Percentiles rank a stretch among this genome's conserved stretches.
Conservation (phyloP, 2,888 invertebrate species). For the Chalcosyrphus nemorum region DNA sequence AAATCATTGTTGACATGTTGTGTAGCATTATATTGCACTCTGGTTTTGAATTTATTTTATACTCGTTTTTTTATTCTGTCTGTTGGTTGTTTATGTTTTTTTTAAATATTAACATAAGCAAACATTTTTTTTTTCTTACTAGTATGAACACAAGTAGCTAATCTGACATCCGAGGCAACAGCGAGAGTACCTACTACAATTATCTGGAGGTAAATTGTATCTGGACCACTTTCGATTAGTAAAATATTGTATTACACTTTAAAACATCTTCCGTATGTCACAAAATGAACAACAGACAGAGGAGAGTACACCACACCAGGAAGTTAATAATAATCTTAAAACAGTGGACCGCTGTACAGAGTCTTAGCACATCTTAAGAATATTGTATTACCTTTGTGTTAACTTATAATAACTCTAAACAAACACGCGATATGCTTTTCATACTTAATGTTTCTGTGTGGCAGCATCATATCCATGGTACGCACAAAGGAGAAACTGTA, state of each 20-base stretch:
- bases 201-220: neutral
- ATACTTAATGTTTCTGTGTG: neutral
- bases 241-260: neutral
- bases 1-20: conserved; percentile 56
- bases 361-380: conserved; percentile 7
- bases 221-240: neutral
- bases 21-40: conserved; percentile 29
- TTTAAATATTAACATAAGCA: no score
- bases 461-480: conserved; percentile 6
- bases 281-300: neutral
- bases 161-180: no score
- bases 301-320: conserved; percentile 3
- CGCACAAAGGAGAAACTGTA: neutral
- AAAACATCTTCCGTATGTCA: neutral
- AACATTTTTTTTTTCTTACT: neutral
- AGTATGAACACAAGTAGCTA: no score
- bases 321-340: conserved; percentile 6
- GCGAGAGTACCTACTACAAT: no score
- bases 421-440: conserved; percentile 29
- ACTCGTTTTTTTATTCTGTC: neutral
- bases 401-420: conserved; percentile 14
- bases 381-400: conserved; percentile 34
- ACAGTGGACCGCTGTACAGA: neutral
- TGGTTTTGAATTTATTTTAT: neutral
- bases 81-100: neutral